Evolutionary conservation across 2,888 invertebrate genomes (phyloP), one percentile per base, ranked within the genome.

Genomic region (Mantis religiosa): DNA sequence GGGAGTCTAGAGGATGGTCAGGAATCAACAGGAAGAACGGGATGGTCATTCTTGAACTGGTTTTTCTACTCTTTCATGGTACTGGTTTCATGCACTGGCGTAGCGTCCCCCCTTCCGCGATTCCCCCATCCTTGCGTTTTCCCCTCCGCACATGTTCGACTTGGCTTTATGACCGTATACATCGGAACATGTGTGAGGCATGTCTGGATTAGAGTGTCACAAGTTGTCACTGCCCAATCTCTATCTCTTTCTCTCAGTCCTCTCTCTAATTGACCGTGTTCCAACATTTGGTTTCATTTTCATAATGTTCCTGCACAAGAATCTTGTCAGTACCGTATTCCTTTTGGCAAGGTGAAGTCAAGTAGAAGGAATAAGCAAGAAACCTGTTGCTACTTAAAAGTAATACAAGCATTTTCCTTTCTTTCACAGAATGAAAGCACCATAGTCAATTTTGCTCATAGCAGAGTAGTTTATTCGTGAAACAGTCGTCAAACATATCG

Each of bases 31-130:
- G 54, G 54, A 71, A 71, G 54, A 71, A 89, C 47, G 86, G 89
- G 89, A 82, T 85, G 89, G 89, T 87, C 87, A 82, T 27, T 84
- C 89, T 87, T 88, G 89, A 87, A 82, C 87, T 87, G 82, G 82
- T 87, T 87, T 82, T 82, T 87, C 88, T 87, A 83, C 71, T 89
- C 82, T 85, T 87, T 30, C 82, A 71, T 83, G 47, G 87, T 84
- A 84, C 84, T 88, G 87, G 82, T 82, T 41, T 71, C 83, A 83
- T 84, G 87, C 47, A n/a, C 14, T 47, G 12, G 81, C 41, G 87
- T 54, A 82, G 71, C 85, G 85, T 82, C 25, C 28, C 47, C 28
- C 14, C 84, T 41, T 8, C n/a, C 28, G 28, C 85, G 41, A 2
- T 81, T 30, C 84, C 54, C 41, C 84, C 28, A 28, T 30, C 30